Evolutionary conservation across 2,797 vertebrate species (phyloP).

Genomic region (Nyctalus aviator): DNA sequence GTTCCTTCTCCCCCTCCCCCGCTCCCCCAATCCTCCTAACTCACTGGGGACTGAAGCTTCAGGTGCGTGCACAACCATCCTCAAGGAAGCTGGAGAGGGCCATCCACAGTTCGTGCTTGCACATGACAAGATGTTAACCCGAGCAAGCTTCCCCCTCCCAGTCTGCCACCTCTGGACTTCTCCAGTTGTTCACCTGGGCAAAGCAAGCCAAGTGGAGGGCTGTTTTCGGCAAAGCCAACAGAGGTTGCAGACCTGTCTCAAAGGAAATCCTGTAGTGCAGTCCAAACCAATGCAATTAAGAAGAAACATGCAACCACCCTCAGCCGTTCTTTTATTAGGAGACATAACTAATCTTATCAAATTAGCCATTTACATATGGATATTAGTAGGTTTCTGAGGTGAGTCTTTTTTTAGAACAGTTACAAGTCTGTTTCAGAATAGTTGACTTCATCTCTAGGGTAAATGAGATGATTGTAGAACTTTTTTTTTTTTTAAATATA

Average conservation of each 20-base stretch:
- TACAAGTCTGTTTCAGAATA: neutral
- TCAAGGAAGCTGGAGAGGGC: neutral
- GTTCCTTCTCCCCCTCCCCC: neutral
- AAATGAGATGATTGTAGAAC: neutral
- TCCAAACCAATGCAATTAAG: neutral
- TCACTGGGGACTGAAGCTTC: neutral
- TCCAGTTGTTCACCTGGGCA: neutral
- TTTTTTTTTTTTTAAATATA: too few species aligned
- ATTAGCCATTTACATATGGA: neutral
- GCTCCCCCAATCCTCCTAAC: neutral
- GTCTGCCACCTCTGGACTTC: neutral
- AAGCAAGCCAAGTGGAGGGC: neutral
- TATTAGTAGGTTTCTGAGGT: neutral
- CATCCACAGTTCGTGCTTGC: neutral
- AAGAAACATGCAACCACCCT: neutral
- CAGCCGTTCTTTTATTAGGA: neutral
- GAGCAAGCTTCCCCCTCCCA: neutral
- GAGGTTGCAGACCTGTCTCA: neutral
- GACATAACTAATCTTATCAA: neutral
- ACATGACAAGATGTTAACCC: too few species aligned
- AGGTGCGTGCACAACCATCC: neutral
- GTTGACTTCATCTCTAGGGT: neutral
- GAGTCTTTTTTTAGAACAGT: neutral
- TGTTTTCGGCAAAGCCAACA: slow-evolving; percentile 6
- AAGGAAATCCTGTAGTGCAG: neutral